Evolutionary conservation across 2,888 invertebrate genomes (phyloP).

Genomic region (Sinodicranocentrus sp.): DNA sequence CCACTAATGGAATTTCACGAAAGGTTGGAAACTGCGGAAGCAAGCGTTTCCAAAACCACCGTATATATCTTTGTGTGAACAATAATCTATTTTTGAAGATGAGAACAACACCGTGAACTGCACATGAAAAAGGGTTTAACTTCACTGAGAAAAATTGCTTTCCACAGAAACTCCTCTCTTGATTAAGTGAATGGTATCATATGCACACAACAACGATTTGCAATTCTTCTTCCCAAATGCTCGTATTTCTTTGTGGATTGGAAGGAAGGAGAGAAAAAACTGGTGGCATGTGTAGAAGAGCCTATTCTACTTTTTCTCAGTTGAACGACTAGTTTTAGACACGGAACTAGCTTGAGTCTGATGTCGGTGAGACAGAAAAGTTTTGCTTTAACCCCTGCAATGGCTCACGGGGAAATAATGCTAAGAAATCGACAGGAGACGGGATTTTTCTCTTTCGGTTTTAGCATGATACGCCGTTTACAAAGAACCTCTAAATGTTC

Average conservation of each 20-base stretch:
- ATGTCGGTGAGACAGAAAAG: constrained; percentile 18
- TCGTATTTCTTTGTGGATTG: not conserved
- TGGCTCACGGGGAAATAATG: constrained; percentile 56
- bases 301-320: constrained; percentile 13
- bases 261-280: constrained; percentile 12
- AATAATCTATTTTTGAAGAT: constrained; percentile 28
- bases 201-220: constrained; percentile 36
- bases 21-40: not conserved
- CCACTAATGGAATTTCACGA: too few relatives aligned
- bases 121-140: constrained; percentile 35
- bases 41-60: not conserved
- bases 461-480: not conserved
- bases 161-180: constrained; percentile 34
- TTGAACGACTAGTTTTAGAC: constrained; percentile 2
- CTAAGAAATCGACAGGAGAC: constrained; percentile 62
- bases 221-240: constrained; percentile 30
- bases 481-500: constrained; percentile 1
- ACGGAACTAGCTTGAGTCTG: not conserved
- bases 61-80: not conserved
- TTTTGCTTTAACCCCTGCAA: constrained; percentile 38
- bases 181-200: constrained; percentile 23
- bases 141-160: constrained; percentile 20
- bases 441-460: constrained; percentile 46
- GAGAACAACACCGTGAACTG: constrained; percentile 14
- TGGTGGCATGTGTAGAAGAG: not conserved